Base-by-base conservation (phyloP, 2,113 vertebrate species). In the Taurulus bubalis region DNA sequence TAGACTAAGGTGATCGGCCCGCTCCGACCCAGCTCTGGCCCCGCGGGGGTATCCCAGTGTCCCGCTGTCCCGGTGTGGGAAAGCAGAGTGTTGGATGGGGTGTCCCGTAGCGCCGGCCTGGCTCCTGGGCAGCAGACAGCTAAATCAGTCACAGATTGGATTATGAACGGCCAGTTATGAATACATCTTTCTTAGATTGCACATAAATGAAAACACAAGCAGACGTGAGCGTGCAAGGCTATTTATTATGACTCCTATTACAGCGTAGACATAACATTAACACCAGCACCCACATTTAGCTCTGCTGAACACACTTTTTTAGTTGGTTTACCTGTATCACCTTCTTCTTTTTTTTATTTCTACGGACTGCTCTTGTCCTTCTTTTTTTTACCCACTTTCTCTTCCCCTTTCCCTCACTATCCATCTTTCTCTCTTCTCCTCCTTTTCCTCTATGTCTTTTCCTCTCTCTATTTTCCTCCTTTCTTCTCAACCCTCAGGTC, bases 71-170 rank as follows among this genome's bases (percentile, higher is more conserved):
- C 78, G 36, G 59, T 79, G 89, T 91, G 88, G 88, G 91, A 91
- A 86, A 75, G 87, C 79, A 53, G 87, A 87, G 90, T 87, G 89
- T 94, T 94, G 95, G 91, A 96, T 96, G 95, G 91, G 92, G 93
- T 96, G 95, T 96, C 94, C 91, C 86, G 89, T 96, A 94, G 90
- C 93, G 93, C 91, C 85, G 78, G 90, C 95, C 95, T 96, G 95
- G 95, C 96, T 91, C 91, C 95, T 95, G 94, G 95, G 96, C 94
- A 95, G 95, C 96, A 96, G 94, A 94, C 95, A 74, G 94, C 95
- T 94, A 97, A 98, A 98, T 98, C 96, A 97, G 96, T 97, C 96
- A 96, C 96, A 96, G 96, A 94, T 95, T 96, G 95, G 83, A 90
- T 90, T 84, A 90, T 89, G 74, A 87, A 82, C 56, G 2, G 36